Evolutionary conservation across 2,113 vertebrate genomes (phyloP).

Genomic region (Ceyx cyanopectus): DNA sequence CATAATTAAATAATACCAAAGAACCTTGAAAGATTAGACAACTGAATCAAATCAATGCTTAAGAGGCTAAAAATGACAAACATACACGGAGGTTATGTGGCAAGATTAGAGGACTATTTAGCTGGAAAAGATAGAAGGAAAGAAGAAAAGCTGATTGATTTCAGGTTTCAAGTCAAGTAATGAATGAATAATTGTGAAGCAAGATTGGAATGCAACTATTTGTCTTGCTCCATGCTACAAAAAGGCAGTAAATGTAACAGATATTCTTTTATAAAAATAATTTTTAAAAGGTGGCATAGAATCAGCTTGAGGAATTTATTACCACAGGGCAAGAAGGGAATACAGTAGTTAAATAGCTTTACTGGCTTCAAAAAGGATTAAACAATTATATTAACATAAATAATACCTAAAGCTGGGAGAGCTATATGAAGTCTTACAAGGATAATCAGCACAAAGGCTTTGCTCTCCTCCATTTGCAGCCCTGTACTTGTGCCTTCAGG

Average conservation of each 20-base stretch:
- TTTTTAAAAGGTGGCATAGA: constrained; percentile 27
- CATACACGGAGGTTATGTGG: background rate
- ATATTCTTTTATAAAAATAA: constrained; percentile 7
- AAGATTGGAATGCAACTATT: background rate
- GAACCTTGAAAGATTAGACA: background rate
- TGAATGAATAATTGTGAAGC: background rate
- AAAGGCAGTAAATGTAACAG: background rate
- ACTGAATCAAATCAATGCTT: background rate
- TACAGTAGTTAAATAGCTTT: background rate
- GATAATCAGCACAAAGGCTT: background rate
- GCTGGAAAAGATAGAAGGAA: background rate
- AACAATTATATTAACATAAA: constrained; percentile 41
- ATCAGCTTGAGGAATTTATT: constrained; percentile 34
- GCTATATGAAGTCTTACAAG: background rate
- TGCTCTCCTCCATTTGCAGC: background rate
- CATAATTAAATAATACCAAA: background rate
- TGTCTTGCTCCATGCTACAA: background rate
- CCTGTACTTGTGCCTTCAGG: background rate
- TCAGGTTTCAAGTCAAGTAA: background rate
- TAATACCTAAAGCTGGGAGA: background rate
- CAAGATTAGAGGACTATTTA: constrained; percentile 25
- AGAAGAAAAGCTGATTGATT: constrained; percentile 30
- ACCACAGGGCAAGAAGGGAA: constrained; percentile 1
- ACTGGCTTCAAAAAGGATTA: constrained; percentile 1
- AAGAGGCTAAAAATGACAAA: constrained; percentile 1